Evolutionary conservation across 30 jellyfish, hydroid and myxozoan species (phyloP), one percentile per base, ranked within the genome.

Genomic region (Aurelia coerulea): DNA sequence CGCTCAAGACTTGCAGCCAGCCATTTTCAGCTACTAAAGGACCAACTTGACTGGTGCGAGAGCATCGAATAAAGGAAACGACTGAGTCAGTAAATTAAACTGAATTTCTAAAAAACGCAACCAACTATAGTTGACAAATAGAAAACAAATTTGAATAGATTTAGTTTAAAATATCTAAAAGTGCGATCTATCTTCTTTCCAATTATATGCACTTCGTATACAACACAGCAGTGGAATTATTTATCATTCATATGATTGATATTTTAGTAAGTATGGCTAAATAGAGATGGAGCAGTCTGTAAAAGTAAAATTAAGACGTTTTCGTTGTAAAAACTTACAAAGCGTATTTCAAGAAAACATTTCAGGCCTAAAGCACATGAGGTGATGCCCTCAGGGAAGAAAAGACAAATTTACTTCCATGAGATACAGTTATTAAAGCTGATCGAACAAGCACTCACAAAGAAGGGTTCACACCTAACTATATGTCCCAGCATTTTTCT

Each of bases 1-100:
- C 68, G 68, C 68, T 58, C 68, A 58, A 58, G 68, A 58, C 68
- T 58, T 58, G 68, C 68, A 58, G 68, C 8, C 68, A 58, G 68
- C 68, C 68, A 58, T 58, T 58, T 58, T 58, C 68, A 58, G 8
- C 68, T 58, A 58, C 68, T 58, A 58, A 58, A 58, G 68, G 29
- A 58, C 13, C 68, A 58, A 58, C 68, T 58, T 9, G 68, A 58
- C 68, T 58, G 68, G 68, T 58, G 68, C 13, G 68, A 58, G 68
- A 58, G 18, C 68, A 58, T 58, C 68, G 13, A 58, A 58, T 58
- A 58, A 58, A 58, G 68, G 49, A 4, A 58, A 58, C 10, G 29
- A 58, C 68, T 58, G 18, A 58, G 8, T 8, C 68, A 58, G 13
- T 58, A 58, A 2, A 18, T 58, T 58, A 4, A 2, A 58, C 68